A percentile compares a stretch with the other conserved stretches of the same genome.
These are phyloP conservation scores for Lanius ludovicianus DNA, from an alignment of 2,113 vertebrate genomes.

Conservation along the genomic window DNA sequence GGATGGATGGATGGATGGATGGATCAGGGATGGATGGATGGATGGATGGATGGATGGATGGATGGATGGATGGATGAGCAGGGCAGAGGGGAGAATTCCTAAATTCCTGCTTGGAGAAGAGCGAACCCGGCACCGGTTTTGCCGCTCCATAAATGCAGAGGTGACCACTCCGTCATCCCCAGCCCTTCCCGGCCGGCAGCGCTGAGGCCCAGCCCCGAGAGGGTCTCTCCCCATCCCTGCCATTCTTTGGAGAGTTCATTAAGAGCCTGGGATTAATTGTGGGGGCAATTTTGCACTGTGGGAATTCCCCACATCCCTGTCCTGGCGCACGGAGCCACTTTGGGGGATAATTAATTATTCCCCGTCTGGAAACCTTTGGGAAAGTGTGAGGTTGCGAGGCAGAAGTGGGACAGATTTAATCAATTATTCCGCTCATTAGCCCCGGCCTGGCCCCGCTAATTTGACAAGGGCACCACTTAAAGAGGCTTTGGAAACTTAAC, in stretches of 20 bases:
- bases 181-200: not conserved
- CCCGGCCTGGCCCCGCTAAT: not conserved
- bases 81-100: not conserved
- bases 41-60: no score
- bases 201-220: not conserved
- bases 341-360: not conserved
- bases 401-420: slow-evolving; percentile 47
- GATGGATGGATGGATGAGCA: no score
- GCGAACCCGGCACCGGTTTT: fast-evolving
- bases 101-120: not conserved
- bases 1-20: no score
- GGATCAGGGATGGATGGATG: no score
- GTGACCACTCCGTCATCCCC: not conserved
- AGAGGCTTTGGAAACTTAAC: not conserved
- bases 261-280: slow-evolving; percentile 35
- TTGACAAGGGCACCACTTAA: not conserved
- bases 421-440: slow-evolving; percentile 56
- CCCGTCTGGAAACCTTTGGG: slow-evolving; percentile 54
- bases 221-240: not conserved
- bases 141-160: fast-evolving
- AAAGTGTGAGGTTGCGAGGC: slow-evolving; percentile 42
- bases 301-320: not conserved
- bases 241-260: not conserved
- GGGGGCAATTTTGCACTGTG: slow-evolving; percentile 13
- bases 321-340: not conserved